These are phyloP conservation scores for Danio tinwini DNA, from an alignment of 2,797 vertebrate genomes.

Conservation along the genomic window DNA sequence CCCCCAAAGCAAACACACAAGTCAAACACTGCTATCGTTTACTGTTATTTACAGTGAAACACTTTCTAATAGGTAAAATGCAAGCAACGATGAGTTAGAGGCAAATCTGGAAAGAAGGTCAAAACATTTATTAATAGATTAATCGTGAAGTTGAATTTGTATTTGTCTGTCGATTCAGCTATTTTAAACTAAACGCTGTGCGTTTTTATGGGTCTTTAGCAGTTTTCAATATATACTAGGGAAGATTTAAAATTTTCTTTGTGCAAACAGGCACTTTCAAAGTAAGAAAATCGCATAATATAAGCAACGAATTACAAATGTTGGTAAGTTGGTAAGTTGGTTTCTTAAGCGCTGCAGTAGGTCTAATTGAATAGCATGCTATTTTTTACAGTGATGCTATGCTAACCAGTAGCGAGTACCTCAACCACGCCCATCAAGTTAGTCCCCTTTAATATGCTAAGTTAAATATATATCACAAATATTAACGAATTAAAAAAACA, in stretches of 20 bases:
- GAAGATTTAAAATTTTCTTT: not conserved
- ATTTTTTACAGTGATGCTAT: too few relatives aligned
- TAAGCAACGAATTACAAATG: not conserved
- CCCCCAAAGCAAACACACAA: constrained; percentile 38
- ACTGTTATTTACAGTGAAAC: not conserved
- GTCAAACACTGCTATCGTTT: constrained; percentile 33
- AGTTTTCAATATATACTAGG: not conserved
- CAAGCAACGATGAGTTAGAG: not conserved
- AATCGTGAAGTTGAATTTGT: not conserved
- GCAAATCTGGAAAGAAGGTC: constrained; percentile 5
- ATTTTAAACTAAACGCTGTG: too few relatives aligned
- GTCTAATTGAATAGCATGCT: too few relatives aligned
- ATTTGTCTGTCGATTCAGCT: not conserved
- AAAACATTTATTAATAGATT: not conserved
- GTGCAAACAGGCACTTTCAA: not conserved
- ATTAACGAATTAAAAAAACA: too few relatives aligned
- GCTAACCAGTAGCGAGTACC: too few relatives aligned
- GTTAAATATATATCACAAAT: too few relatives aligned
- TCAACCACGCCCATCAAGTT: too few relatives aligned
- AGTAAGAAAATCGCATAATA: not conserved
- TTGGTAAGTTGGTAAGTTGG: not conserved
- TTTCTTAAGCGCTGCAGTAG: not conserved
- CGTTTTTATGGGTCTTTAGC: not conserved
- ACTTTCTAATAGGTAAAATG: not conserved
- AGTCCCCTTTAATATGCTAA: too few relatives aligned